A percentile compares a stretch with the other conserved stretches of the same genome.
These are phyloP conservation scores for Aporophyla lueneburgensis DNA, from an alignment of 2,888 invertebrate genomes.

Conservation along the genomic window DNA sequence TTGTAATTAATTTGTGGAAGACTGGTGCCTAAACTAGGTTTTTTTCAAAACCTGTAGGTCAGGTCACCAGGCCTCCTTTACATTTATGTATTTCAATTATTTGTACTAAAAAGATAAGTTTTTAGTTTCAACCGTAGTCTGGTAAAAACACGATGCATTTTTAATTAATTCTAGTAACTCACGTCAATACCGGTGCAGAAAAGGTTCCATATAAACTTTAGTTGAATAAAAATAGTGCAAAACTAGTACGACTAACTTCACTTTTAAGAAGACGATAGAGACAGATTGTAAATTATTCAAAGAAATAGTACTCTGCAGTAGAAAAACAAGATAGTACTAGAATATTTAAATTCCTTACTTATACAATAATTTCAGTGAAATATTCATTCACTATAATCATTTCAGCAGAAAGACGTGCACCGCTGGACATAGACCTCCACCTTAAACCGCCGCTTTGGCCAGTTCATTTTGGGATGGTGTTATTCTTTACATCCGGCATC, in stretches of 20 bases:
- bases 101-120: too few relatives aligned
- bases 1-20: too few relatives aligned
- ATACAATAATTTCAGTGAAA: neutral
- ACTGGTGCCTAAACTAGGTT: too few relatives aligned
- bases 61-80: too few relatives aligned
- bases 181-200: neutral
- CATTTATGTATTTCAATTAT: too few relatives aligned
- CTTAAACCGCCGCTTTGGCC: too few relatives aligned
- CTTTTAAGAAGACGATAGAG: conserved; percentile 1
- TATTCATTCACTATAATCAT: too few relatives aligned
- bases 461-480: too few relatives aligned
- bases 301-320: neutral
- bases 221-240: neutral
- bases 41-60: too few relatives aligned
- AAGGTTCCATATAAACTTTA: neutral
- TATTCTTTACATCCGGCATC: too few relatives aligned
- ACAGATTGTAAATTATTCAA: conserved; percentile 9
- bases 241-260: neutral
- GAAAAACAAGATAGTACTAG: neutral
- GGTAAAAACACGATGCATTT: neutral
- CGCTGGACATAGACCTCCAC: too few relatives aligned
- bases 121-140: neutral
- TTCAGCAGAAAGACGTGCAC: too few relatives aligned
- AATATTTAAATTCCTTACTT: neutral
- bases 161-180: neutral